A percentile compares a stretch with the other conserved stretches of the same genome.
Conservation (phyloP, 1,140 invertebrate species). For the Trichoplusia ni region DNA sequence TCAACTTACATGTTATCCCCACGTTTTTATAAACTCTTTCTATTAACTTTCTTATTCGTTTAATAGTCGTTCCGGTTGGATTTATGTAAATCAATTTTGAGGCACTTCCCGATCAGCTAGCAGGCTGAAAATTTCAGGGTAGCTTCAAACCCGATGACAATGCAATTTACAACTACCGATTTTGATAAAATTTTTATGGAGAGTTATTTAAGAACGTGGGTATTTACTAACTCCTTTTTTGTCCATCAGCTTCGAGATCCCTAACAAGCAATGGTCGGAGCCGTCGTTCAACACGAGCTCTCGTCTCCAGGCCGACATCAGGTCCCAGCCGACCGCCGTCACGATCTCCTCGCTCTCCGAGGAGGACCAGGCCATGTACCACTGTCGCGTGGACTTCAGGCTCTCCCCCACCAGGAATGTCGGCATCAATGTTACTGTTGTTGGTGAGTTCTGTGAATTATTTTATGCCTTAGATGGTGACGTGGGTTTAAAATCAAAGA, state of each 20-base stretch:
- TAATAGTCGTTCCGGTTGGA: too few species aligned
- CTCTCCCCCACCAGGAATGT: slow-evolving; percentile 87
- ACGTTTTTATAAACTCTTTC: too few species aligned
- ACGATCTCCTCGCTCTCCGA: slow-evolving; percentile 81
- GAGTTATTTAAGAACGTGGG: too few species aligned
- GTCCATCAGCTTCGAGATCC: slow-evolving; percentile 70
- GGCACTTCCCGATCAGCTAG: too few species aligned
- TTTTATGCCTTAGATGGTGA: neutral
- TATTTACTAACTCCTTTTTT: neutral
- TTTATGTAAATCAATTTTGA: too few species aligned
- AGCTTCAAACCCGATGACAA: too few species aligned
- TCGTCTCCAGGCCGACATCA: slow-evolving; percentile 81
- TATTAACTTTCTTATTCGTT: too few species aligned
- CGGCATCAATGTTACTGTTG: slow-evolving; percentile 87
- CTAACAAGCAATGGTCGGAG: slow-evolving; percentile 77
- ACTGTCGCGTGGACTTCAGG: slow-evolving; percentile 89
- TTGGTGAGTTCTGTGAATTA: slow-evolving; percentile 83
- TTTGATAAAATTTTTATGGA: too few species aligned
- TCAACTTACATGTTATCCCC: too few species aligned
- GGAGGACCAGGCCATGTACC: slow-evolving; percentile 86
- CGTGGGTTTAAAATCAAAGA: neutral
- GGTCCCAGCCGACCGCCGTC: slow-evolving; percentile 81
- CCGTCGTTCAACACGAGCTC: slow-evolving; percentile 78
- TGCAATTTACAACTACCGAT: too few species aligned
- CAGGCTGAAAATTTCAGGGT: too few species aligned